Percentiles rank a stretch among this genome's conserved stretches.
phyloP scores from a whole-genome alignment of 2,888 invertebrate genomes.

The Sphaerophoria rueppellii region DNA sequence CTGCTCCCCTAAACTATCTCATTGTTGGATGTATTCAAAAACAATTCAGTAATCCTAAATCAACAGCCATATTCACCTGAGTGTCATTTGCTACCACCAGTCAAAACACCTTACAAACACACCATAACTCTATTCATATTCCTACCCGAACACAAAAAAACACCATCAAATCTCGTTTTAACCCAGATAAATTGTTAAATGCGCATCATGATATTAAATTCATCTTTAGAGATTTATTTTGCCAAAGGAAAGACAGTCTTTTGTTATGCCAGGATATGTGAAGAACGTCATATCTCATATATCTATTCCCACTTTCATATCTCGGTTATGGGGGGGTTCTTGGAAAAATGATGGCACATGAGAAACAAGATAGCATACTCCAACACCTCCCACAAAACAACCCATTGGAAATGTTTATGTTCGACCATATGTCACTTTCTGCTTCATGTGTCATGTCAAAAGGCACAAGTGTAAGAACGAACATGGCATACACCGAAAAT shows the following conservation, averaged over 20 bases:
- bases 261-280: slow-evolving; percentile 27
- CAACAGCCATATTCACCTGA: slow-evolving; percentile 3
- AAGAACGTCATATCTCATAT: slow-evolving; percentile 37
- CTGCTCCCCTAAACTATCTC: no score
- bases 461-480: slow-evolving; percentile 42
- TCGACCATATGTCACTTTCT: slow-evolving; percentile 67
- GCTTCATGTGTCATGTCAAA: slow-evolving; percentile 37
- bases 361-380: background rate
- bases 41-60: background rate
- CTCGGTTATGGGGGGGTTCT: slow-evolving; percentile 47
- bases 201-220: slow-evolving; percentile 68
- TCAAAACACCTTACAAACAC: slow-evolving; percentile 19
- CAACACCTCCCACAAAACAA: background rate
- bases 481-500: background rate
- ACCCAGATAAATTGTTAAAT: slow-evolving; percentile 67
- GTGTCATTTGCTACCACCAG: slow-evolving; percentile 34
- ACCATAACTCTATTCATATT: slow-evolving; percentile 14
- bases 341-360: background rate
- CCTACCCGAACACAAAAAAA: slow-evolving; percentile 1
- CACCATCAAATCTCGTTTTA: slow-evolving; percentile 64
- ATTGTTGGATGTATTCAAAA: no score
- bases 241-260: slow-evolving; percentile 20
- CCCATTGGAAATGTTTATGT: slow-evolving; percentile 57
- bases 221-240: slow-evolving; percentile 61
- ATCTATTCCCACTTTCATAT: slow-evolving; percentile 20